Base-by-base conservation (phyloP, 2,888 invertebrate species). In the Tipula vernalis region DNA sequence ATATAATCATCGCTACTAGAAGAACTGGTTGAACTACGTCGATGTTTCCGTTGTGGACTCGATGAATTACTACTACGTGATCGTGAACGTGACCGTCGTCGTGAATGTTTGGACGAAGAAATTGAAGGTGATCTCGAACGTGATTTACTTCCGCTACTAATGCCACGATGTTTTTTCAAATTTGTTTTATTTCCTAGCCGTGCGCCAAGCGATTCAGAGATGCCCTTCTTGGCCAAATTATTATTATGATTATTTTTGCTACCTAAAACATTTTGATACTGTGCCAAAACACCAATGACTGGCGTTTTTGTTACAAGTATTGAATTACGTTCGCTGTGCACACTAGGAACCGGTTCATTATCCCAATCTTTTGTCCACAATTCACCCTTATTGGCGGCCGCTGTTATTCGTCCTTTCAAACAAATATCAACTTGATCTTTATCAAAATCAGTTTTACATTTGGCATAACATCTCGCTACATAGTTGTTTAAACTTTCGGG, bases 381-480 rank as follows among this genome's bases (percentile, higher is more conserved):
- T 88, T 96, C 96, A 88, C 97, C 97, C 89, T 96, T 96, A 90
- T 96, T 96, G 85, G 98, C 97, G 15, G 98, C 96, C 87, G 96
- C 95, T 86, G 97, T 98, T 88, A 99, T 96, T 92, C 98, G 97
- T 57, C 98, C 98, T 91, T 98, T 98, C 87, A 99, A 93, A 89
- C 97, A 97, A 88, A 97, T 96, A 91, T 98, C 98, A 87, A 99
- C 97, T 92, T 97, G 96, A 92, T 98, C 98, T 91, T 97, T 96
- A 91, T 99, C 98, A 89, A 97, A 94, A 87, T 94, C 94, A 13
- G 97, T 96, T 89, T 95, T 95, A 90, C 98, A 98, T 91, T 97
- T 97, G 85, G 96, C 95, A 92, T 98, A 99, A 90, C 98, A 98
- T 88, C 97, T 94, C 90, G 96, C 95, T 15, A 99, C 98, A 92